Conservation (phyloP, 2,888 invertebrate genomes). For the Sesamia inferens region DNA sequence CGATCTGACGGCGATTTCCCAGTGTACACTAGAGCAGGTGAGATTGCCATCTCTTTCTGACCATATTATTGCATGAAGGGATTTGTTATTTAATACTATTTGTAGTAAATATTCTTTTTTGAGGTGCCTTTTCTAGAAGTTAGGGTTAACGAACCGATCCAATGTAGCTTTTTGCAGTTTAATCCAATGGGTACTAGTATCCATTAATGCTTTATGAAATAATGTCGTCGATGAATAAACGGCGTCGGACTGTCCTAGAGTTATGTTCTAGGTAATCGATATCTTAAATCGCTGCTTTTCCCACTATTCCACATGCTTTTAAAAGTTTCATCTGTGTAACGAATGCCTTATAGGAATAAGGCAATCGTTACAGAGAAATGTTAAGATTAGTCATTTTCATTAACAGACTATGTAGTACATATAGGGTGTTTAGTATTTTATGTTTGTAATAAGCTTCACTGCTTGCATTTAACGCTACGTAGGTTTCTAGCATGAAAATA, state of each 20-base stretch:
- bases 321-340: background rate
- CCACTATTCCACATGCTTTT: constrained; percentile 3
- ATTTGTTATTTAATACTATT: constrained; percentile 77
- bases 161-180: constrained; percentile 12
- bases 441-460: constrained; percentile 73
- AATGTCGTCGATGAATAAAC: constrained; percentile 38
- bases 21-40: constrained; percentile 93
- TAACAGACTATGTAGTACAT: constrained; percentile 1
- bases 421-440: constrained; percentile 19
- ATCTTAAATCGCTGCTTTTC: constrained; percentile 41
- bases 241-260: constrained; percentile 50
- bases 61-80: constrained; percentile 50
- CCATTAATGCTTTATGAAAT: constrained; percentile 42
- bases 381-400: constrained; percentile 16
- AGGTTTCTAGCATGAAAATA: constrained; percentile 81
- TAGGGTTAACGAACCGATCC: constrained; percentile 13
- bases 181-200: constrained; percentile 25
- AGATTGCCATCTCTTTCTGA: constrained; percentile 69
- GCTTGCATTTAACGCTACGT: constrained; percentile 83
- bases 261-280: constrained; percentile 51
- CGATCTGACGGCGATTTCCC: constrained; percentile 96
- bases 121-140: constrained; percentile 4
- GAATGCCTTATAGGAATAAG: background rate
- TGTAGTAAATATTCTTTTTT: constrained; percentile 23
- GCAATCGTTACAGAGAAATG: constrained; percentile 8